These are phyloP conservation scores for Ictinia mississippiensis DNA, from an alignment of 2,797 vertebrate species.

Conservation along the genomic window DNA sequence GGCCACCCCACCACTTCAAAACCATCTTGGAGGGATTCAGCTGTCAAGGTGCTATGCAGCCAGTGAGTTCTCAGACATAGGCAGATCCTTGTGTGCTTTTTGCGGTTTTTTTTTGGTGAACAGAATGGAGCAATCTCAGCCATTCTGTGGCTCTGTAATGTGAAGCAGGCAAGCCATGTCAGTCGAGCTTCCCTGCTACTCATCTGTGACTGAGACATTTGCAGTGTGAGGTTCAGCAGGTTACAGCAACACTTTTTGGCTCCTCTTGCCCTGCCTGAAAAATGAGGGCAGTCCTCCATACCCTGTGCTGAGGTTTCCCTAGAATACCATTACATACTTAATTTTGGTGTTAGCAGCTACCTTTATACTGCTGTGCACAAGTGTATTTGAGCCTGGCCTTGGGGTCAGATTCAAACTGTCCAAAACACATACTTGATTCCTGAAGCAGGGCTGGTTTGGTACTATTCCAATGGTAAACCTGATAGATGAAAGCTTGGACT, in stretches of 20 bases:
- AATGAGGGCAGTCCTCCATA: background rate
- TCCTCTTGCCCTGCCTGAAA: background rate
- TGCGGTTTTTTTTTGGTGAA: background rate
- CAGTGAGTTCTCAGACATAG: background rate
- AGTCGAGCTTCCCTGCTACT: background rate
- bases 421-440: background rate
- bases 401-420: background rate
- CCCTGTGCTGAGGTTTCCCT: background rate
- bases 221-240: background rate
- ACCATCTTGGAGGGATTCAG: background rate
- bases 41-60: background rate
- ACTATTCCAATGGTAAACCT: background rate
- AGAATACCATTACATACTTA: background rate
- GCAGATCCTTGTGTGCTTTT: background rate
- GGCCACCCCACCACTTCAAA: background rate
- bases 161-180: background rate
- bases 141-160: background rate
- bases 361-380: background rate
- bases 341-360: background rate
- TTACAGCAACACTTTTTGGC: background rate
- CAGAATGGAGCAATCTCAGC: background rate
- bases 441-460: background rate
- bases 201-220: background rate
- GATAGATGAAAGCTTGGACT: background rate
- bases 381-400: background rate